Conservation (phyloP, 2,888 invertebrate species). For the Brachyptera risi region DNA sequence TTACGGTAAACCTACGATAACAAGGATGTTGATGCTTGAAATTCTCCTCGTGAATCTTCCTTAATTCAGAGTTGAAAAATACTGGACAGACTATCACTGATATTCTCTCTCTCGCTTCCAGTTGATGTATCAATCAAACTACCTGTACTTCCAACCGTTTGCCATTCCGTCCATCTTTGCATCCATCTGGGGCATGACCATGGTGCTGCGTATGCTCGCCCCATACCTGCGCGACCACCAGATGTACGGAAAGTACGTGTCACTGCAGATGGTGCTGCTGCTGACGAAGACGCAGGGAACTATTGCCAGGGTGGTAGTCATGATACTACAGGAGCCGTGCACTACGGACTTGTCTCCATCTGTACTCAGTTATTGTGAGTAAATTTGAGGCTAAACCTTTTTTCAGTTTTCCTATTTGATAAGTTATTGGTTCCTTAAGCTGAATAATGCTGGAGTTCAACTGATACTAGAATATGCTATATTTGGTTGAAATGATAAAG, state of each 20-base stretch:
- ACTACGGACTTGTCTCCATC: slow-evolving; percentile 59
- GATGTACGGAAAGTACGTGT: slow-evolving; percentile 52
- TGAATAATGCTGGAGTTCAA: too few relatives aligned
- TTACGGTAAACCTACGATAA: too few relatives aligned
- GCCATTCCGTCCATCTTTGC: slow-evolving; percentile 60
- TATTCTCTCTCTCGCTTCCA: too few relatives aligned
- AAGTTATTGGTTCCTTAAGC: too few relatives aligned
- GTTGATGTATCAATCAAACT: slow-evolving; percentile 55
- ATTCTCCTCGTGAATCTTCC: too few relatives aligned
- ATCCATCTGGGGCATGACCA: slow-evolving; percentile 65
- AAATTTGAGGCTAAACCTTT: too few relatives aligned
- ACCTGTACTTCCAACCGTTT: slow-evolving; percentile 61
- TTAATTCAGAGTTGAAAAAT: too few relatives aligned
- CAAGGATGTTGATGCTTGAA: too few relatives aligned
- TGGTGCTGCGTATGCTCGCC: slow-evolving; percentile 56
- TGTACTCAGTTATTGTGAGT: slow-evolving; percentile 63
- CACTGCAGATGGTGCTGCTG: slow-evolving; percentile 60
- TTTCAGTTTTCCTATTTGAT: too few relatives aligned
- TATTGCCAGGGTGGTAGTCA: slow-evolving; percentile 51
- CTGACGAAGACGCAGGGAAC: slow-evolving; percentile 65
- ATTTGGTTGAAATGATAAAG: too few relatives aligned
- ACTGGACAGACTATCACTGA: too few relatives aligned
- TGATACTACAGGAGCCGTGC: slow-evolving; percentile 56
- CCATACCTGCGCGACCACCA: slow-evolving; percentile 45
- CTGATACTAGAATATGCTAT: too few relatives aligned